These are phyloP conservation scores for Uloborus diversus DNA, from an alignment of 1,140 invertebrate species.

Conservation along the genomic window DNA sequence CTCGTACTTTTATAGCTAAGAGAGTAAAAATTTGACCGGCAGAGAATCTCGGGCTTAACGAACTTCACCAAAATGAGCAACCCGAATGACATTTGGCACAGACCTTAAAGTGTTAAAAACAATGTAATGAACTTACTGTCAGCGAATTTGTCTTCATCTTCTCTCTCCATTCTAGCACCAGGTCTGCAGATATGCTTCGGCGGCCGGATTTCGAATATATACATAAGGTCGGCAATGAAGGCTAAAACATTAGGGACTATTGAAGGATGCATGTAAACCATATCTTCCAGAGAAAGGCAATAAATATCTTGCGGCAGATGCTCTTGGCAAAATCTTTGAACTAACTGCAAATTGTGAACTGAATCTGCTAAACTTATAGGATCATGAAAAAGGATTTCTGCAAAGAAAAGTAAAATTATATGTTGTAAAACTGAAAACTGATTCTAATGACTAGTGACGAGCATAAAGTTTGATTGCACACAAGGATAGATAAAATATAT, in stretches of 20 bases:
- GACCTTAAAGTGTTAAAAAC: too few species aligned
- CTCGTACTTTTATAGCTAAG: too few species aligned
- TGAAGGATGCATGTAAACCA: conserved; percentile 92
- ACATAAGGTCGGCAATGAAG: conserved; percentile 95
- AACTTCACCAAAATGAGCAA: too few species aligned
- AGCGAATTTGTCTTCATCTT: conserved; percentile 29
- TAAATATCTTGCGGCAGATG: conserved; percentile 89
- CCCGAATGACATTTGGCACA: too few species aligned
- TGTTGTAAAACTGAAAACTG: too few species aligned
- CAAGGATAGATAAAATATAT: too few species aligned
- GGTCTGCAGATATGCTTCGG: conserved; percentile 86
- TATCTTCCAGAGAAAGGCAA: conserved; percentile 94
- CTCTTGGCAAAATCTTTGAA: conserved; percentile 84
- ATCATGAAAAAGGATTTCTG: conserved; percentile 69
- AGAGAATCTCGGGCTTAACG: too few species aligned
- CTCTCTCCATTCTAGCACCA: conserved; percentile 51
- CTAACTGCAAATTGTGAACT: conserved; percentile 90
- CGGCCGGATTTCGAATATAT: conserved; percentile 92
- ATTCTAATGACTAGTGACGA: too few species aligned
- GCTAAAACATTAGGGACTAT: conserved; percentile 93
- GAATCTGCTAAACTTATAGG: conserved; percentile 80
- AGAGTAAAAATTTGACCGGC: too few species aligned
- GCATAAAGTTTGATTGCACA: too few species aligned
- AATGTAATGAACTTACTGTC: conserved; percentile 28
- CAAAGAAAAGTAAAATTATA: conserved; percentile 54